These are phyloP conservation scores for Phasia obesa DNA, from an alignment of 2,888 invertebrate genomes.

Conservation along the genomic window DNA sequence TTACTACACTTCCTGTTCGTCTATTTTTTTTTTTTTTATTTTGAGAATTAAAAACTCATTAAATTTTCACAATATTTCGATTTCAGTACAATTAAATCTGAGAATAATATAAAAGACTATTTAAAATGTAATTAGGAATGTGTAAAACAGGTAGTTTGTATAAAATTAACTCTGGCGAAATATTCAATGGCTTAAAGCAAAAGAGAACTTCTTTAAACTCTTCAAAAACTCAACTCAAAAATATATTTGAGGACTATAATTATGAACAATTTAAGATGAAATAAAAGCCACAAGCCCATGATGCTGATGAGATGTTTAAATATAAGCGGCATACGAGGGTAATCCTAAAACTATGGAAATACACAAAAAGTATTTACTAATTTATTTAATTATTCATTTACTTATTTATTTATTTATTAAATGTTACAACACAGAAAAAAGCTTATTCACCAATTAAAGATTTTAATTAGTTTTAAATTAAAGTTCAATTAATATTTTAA, in stretches of 20 bases:
- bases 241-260: slow-evolving; percentile 51
- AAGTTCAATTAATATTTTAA: no score
- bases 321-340: background rate
- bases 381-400: no score
- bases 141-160: slow-evolving; percentile 67
- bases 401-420: no score
- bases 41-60: no score
- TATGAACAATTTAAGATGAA: slow-evolving; percentile 45
- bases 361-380: no score
- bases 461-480: no score
- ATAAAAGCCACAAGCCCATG: slow-evolving; percentile 26
- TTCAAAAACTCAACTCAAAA: background rate
- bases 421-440: no score
- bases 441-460: no score
- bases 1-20: no score
- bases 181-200: background rate
- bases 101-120: background rate
- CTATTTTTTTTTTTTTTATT: no score
- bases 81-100: no score
- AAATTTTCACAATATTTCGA: no score
- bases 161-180: slow-evolving; percentile 33
- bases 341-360: background rate
- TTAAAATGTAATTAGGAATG: slow-evolving; percentile 61
- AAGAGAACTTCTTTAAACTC: background rate
- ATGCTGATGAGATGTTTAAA: slow-evolving; percentile 11